Conservation (phyloP, 2,888 invertebrate species). For the Leucoptera coffeella region DNA sequence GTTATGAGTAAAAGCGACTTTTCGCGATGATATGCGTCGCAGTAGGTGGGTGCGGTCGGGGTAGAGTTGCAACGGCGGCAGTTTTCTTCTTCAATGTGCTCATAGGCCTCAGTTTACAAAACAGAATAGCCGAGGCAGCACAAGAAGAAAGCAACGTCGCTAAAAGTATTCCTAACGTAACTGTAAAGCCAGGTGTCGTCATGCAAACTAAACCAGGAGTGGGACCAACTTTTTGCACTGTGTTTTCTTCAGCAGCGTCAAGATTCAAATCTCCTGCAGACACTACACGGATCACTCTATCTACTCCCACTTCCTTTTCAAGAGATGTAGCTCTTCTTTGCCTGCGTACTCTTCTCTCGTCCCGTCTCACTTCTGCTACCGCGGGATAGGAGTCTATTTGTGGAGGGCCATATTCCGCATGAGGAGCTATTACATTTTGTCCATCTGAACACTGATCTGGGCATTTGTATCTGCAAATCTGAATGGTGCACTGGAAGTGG, state of each 20-base stretch:
- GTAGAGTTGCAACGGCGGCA: slow-evolving; percentile 37
- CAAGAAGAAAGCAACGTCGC: slow-evolving; percentile 81
- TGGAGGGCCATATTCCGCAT: slow-evolving; percentile 68
- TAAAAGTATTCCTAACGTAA: slow-evolving; percentile 75
- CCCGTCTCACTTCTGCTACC: slow-evolving; percentile 63
- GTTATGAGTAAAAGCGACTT: slow-evolving; percentile 66
- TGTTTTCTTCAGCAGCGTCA: slow-evolving; percentile 68
- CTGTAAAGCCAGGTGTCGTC: slow-evolving; percentile 91
- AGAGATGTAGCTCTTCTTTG: slow-evolving; percentile 58
- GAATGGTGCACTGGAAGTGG: slow-evolving; percentile 92
- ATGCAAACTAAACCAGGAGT: slow-evolving; percentile 82
- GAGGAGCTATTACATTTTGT: slow-evolving; percentile 38
- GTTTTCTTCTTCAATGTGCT: slow-evolving; percentile 50
- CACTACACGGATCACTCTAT: slow-evolving; percentile 84
- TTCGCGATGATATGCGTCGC: slow-evolving; percentile 46
- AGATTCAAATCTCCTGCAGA: slow-evolving; percentile 82
- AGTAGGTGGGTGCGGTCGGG: slow-evolving; percentile 34
- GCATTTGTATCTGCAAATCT: slow-evolving; percentile 88
- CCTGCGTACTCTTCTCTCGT: slow-evolving; percentile 65
- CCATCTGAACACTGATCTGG: slow-evolving; percentile 85
- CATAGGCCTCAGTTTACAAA: slow-evolving; percentile 72
- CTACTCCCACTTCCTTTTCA: slow-evolving; percentile 81
- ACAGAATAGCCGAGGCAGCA: slow-evolving; percentile 78
- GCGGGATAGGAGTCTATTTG: slow-evolving; percentile 47
- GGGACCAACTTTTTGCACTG: slow-evolving; percentile 49